phyloP scores from a whole-genome alignment of 2,113 vertebrate species.

The Pongo pygmaeus region DNA sequence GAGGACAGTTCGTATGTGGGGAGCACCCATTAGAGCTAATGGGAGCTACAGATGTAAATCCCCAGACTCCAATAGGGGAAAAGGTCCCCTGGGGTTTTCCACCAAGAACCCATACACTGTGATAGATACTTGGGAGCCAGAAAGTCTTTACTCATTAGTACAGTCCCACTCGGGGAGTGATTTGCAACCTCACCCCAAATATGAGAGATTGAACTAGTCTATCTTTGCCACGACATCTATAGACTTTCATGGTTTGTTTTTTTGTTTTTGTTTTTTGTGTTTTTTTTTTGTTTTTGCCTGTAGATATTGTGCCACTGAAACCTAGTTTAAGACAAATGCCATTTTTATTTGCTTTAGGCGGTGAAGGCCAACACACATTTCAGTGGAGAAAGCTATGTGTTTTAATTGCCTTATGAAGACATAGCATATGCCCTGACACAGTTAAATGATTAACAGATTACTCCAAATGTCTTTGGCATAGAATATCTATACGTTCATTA shows the following conservation, averaged over 20 bases:
- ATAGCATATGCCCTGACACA: constrained; percentile 88
- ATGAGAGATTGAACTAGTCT: neutral
- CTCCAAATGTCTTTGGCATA: constrained; percentile 85
- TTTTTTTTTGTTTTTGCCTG: constrained; percentile 49
- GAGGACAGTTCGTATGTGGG: constrained; percentile 9
- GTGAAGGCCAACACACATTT: constrained; percentile 81
- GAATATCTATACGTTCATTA: constrained; percentile 89
- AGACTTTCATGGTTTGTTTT: neutral
- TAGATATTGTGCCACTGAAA: constrained; percentile 62
- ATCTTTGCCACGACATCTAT: neutral
- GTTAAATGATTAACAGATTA: constrained; percentile 90
- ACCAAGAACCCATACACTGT: constrained; percentile 5
- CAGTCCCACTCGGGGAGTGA: neutral
- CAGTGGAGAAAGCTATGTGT: constrained; percentile 82
- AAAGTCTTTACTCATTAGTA: constrained; percentile 30
- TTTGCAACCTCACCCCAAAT: neutral
- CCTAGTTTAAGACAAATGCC: constrained; percentile 81
- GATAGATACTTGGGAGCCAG: neutral
- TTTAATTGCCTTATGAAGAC: constrained; percentile 89
- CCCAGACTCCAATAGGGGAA: constrained; percentile 48
- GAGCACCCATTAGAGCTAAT: constrained; percentile 67
- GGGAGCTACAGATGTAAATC: constrained; percentile 71
- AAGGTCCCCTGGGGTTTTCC: constrained; percentile 30
- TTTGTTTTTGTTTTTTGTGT: too few relatives aligned
- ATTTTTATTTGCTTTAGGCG: constrained; percentile 84